These are phyloP conservation scores for Varroa destructor DNA, from an alignment of 1,140 invertebrate species.

Conservation along the genomic window DNA sequence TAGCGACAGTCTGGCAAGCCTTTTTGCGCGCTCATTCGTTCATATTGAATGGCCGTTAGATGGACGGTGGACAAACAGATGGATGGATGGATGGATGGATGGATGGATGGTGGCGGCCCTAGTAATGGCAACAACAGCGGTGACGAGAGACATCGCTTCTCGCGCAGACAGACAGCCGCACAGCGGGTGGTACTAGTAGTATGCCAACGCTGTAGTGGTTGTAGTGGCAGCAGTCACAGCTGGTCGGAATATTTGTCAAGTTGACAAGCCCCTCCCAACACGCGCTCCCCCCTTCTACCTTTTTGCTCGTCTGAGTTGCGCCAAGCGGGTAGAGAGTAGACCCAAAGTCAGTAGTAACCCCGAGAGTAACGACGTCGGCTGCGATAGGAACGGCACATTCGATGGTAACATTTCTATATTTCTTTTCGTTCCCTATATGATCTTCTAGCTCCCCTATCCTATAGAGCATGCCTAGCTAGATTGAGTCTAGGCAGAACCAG, in stretches of 20 bases:
- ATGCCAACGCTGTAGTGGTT: background rate
- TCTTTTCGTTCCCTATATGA: too few species aligned
- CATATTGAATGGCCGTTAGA: too few species aligned
- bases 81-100: background rate
- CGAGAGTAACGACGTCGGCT: background rate
- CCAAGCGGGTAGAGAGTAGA: background rate
- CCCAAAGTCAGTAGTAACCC: background rate
- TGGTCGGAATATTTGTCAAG: conserved; percentile 27
- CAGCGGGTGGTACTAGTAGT: background rate
- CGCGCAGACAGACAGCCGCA: background rate
- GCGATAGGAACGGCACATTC: background rate
- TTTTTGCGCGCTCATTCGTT: too few species aligned
- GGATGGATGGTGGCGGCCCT: background rate
- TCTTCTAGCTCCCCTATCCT: too few species aligned
- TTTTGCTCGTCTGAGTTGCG: background rate
- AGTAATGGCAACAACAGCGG: background rate
- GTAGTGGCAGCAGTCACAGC: conserved; percentile 8
- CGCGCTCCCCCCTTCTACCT: background rate
- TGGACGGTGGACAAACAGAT: too few species aligned
- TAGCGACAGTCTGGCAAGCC: too few species aligned
- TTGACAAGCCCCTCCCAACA: conserved; percentile 14
- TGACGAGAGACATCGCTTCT: background rate
- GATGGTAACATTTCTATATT: too few species aligned
- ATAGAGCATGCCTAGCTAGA: too few species aligned
- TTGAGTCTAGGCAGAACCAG: too few species aligned